Percentiles rank a stretch among this genome's conserved stretches.
These are phyloP conservation scores for Papilio demoleus DNA, from an alignment of 2,888 invertebrate genomes.

Conservation along the genomic window DNA sequence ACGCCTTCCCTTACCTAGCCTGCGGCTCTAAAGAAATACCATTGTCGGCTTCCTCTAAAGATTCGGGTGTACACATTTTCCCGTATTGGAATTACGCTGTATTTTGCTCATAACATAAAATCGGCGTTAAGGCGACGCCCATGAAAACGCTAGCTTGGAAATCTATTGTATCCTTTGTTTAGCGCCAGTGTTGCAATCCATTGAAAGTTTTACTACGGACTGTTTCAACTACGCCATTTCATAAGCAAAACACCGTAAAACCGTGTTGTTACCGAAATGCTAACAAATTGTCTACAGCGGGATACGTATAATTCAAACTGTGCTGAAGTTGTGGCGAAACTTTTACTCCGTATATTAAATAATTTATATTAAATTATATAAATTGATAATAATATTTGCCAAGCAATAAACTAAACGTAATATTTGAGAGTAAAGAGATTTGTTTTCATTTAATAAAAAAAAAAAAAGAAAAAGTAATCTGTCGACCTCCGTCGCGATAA, in stretches of 20 bases:
- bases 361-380: too few species aligned
- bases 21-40: slow-evolving; percentile 75
- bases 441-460: too few species aligned
- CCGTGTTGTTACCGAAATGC: slow-evolving; percentile 60
- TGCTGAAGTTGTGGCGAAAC: slow-evolving; percentile 17
- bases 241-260: slow-evolving; percentile 66
- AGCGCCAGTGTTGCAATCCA: slow-evolving; percentile 75
- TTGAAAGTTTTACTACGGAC: slow-evolving; percentile 76
- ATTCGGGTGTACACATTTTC: slow-evolving; percentile 79
- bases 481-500: slow-evolving; percentile 80
- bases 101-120: slow-evolving; percentile 80
- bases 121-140: slow-evolving; percentile 75
- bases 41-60: slow-evolving; percentile 78
- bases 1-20: slow-evolving; percentile 82
- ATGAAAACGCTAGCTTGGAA: slow-evolving; percentile 67
- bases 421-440: too few species aligned
- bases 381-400: too few species aligned
- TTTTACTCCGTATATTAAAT: too few species aligned
- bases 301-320: slow-evolving; percentile 47
- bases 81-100: slow-evolving; percentile 78
- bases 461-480: slow-evolving; percentile 83
- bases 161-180: slow-evolving; percentile 72
- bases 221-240: slow-evolving; percentile 63
- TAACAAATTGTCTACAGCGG: slow-evolving; percentile 58
- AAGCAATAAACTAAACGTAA: too few species aligned